Percentiles rank a stretch among this genome's conserved stretches.
These are phyloP conservation scores for Monoplex corrugatus DNA, from an alignment of 2,888 invertebrate genomes.

Conservation along the genomic window DNA sequence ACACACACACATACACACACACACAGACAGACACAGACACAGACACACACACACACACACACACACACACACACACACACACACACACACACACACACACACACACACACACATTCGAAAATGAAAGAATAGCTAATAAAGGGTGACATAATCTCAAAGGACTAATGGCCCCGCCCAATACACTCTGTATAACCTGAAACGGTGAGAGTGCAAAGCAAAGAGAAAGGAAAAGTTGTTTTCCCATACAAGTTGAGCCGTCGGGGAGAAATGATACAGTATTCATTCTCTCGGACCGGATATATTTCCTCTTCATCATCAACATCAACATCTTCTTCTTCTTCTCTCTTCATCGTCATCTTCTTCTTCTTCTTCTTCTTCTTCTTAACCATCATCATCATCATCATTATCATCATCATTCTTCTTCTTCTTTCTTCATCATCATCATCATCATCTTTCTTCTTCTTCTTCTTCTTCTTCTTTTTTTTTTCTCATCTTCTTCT, in stretches of 20 bases:
- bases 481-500: not conserved
- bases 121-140: too few relatives aligned
- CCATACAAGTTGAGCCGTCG: too few relatives aligned
- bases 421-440: not conserved
- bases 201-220: not conserved
- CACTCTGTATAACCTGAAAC: not conserved
- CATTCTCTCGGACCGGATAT: too few relatives aligned
- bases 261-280: too few relatives aligned
- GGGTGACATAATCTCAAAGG: too few relatives aligned
- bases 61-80: not conserved
- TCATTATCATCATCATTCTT: not conserved
- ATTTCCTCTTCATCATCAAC: too few relatives aligned
- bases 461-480: not conserved
- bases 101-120: not conserved
- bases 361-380: not conserved
- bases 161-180: too few relatives aligned
- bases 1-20: not conserved
- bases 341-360: not conserved
- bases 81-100: conserved; percentile 19
- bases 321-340: too few relatives aligned
- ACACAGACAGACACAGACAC: not conserved
- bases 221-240: not conserved
- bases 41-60: not conserved
- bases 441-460: not conserved
- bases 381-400: not conserved